A percentile compares a stretch with the other conserved stretches of the same genome.
Evolutionary conservation across 2,797 vertebrate species (phyloP).

Genomic region (Tolypeutes matacus): DNA sequence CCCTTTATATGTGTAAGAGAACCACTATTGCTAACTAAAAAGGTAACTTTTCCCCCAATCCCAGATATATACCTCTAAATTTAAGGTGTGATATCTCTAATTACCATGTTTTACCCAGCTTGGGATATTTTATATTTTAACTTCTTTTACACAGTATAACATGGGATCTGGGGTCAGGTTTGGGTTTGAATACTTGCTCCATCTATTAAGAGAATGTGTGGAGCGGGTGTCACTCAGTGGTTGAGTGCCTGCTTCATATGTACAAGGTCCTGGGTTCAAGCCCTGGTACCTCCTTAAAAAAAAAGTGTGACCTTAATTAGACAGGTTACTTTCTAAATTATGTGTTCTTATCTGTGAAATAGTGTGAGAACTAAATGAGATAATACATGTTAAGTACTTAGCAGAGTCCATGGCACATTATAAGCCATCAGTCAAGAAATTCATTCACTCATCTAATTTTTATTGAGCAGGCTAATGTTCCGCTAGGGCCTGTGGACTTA

Average conservation of each 20-base stretch:
- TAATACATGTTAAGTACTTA: neutral
- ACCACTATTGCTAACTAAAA: neutral
- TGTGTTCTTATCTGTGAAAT: slow-evolving; percentile 6
- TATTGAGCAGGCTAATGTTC: neutral
- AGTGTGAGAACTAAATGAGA: neutral
- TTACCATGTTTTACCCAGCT: neutral
- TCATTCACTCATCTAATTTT: neutral
- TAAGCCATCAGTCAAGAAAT: neutral
- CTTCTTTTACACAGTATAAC: neutral
- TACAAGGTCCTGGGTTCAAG: too few relatives aligned
- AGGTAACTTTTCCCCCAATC: neutral
- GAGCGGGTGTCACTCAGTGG: too few relatives aligned
- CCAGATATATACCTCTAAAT: neutral
- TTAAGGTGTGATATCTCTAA: slow-evolving; percentile 20
- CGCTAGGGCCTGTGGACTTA: neutral
- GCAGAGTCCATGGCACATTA: neutral
- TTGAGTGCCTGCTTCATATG: too few relatives aligned
- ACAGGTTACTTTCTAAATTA: neutral
- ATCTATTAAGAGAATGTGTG: neutral
- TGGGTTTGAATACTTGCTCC: neutral
- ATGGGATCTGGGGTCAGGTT: neutral
- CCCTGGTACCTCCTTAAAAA: too few relatives aligned
- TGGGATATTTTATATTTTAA: slow-evolving; percentile 30
- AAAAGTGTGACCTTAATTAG: neutral
- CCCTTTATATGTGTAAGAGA: neutral